Evolutionary conservation across 2,797 vertebrate genomes (phyloP).

Genomic region (Poecile montanus): DNA sequence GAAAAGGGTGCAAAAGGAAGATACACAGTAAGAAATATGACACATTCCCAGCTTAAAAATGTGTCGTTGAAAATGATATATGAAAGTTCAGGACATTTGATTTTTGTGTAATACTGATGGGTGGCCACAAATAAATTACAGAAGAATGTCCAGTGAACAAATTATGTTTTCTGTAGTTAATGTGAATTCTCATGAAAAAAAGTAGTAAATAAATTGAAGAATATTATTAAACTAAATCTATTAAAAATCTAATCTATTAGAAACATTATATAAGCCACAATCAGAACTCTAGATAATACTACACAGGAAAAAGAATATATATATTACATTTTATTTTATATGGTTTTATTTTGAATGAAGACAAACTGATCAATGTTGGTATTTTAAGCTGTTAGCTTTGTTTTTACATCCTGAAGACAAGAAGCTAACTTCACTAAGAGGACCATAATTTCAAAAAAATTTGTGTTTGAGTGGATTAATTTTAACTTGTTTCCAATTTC

Average conservation of each 20-base stretch:
- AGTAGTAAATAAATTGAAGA: not conserved
- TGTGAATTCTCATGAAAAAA: not conserved
- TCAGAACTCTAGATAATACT: not conserved
- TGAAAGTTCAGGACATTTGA: not conserved
- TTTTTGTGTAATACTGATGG: not conserved
- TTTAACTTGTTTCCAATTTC: slow-evolving; percentile 31
- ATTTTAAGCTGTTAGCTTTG: slow-evolving; percentile 50
- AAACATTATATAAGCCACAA: not conserved
- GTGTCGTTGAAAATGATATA: not conserved
- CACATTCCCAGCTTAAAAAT: not conserved
- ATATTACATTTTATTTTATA: not conserved
- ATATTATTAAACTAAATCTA: no score
- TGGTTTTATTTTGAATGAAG: not conserved
- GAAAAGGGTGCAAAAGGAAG: not conserved
- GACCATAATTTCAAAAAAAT: not conserved
- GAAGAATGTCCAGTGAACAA: not conserved
- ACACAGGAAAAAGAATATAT: not conserved
- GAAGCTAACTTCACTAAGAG: slow-evolving; percentile 21
- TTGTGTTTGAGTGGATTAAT: not conserved
- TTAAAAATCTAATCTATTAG: not conserved
- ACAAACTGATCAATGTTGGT: not conserved
- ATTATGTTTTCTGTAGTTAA: not conserved
- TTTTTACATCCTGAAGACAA: slow-evolving; percentile 29
- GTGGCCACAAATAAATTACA: not conserved
- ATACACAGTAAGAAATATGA: not conserved